Percentiles rank a stretch among this genome's conserved stretches.
phyloP scores from a whole-genome alignment of 2,797 vertebrate genomes.

The Phalloptychus januarius region DNA sequence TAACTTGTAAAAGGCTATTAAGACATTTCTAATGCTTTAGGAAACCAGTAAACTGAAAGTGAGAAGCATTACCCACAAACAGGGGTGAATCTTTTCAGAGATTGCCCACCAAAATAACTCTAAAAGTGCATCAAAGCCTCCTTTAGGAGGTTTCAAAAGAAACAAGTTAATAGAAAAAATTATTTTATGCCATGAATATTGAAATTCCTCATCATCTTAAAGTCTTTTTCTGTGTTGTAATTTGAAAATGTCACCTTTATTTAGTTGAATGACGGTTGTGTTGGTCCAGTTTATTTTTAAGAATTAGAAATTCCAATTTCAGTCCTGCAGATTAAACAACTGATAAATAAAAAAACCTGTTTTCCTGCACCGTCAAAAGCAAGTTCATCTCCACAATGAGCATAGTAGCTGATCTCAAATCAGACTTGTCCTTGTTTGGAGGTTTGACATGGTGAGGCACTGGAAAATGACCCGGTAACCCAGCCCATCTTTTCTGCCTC shows the following conservation, averaged over 20 bases:
- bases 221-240: not conserved
- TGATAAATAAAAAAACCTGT: slow-evolving; percentile 60
- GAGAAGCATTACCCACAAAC: not conserved
- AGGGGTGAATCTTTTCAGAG: not conserved
- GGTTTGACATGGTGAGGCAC: slow-evolving; percentile 66
- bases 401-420: slow-evolving; percentile 66
- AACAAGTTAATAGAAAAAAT: too few relatives aligned
- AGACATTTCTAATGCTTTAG: not conserved
- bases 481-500: slow-evolving; percentile 23
- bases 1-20: not conserved
- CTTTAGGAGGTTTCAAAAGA: not conserved
- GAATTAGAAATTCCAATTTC: slow-evolving; percentile 52
- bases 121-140: not conserved
- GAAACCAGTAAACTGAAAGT: not conserved
- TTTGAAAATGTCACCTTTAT: not conserved
- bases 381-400: slow-evolving; percentile 36
- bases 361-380: slow-evolving; percentile 65
- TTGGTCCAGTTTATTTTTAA: slow-evolving; percentile 41
- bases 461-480: slow-evolving; percentile 68
- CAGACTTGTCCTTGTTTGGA: slow-evolving; percentile 66
- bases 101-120: not conserved
- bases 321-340: slow-evolving; percentile 39
- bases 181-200: not conserved
- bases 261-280: slow-evolving; percentile 29
- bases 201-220: not conserved